Base-by-base conservation (phyloP, 2,888 invertebrate species). In the Halictus ligatus region DNA sequence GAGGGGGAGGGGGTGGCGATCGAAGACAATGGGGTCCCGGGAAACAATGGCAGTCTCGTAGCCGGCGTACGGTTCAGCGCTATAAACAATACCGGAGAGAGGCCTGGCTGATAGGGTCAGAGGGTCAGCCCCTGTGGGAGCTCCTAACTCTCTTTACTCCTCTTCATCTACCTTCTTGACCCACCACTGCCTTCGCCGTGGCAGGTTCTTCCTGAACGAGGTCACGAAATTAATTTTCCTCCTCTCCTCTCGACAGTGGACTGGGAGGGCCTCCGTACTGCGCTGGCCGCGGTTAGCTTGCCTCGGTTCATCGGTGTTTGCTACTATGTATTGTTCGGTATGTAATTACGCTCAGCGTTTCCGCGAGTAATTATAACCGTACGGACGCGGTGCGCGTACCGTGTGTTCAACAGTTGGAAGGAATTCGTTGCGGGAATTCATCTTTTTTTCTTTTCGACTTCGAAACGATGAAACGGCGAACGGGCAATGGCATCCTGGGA, bases 121-220 rank as follows among this genome's bases (percentile, higher is more conserved):
- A 81, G 85, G 94, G 94, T 94, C 94, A 93, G 92, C 93, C 94
- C 93, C 94, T 93, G 94, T 93, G 94, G 94, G 94, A 94, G 94
- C 94, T 94, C 93, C 93, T 92, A 93, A 92, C 94, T 94, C 94
- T 94, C 92, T 91, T 92, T 92, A 87, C 91, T 92, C 89, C 91
- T 92, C 91, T 92, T 93, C 89, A 88, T 89, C 92, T 89, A 89
- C 89, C 88, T 86, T 75, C 79, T 78, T 50, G 69, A 75, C 67
- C 88, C 74, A 81, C 75, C 85, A 87, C 76, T 82, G 81, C 86
- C 87, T 84, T 60, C 80, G 64, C 67, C 83, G 60, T 76, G 78
- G 86, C 89, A 85, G 87, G 85, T 88, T 88, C 90, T 89, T 91
- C 86, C 84, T 71, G 86, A 90, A 89, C 84, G 86, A 88, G 90